Evolutionary conservation across 2,113 vertebrate genomes (phyloP).

Genomic region (Dasyurus viverrinus): DNA sequence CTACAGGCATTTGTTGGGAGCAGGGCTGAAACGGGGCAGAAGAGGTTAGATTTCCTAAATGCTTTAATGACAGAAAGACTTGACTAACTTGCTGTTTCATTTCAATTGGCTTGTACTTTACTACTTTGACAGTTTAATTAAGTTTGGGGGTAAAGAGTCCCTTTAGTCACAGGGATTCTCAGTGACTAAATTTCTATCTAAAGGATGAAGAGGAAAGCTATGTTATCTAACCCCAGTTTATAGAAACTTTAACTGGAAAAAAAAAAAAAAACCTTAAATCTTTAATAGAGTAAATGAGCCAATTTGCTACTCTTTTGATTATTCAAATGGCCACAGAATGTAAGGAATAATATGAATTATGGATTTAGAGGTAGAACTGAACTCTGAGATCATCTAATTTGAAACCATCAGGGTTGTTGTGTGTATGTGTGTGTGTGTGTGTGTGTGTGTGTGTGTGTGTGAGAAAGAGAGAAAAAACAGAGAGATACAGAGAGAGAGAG

Average conservation of each 20-base stretch:
- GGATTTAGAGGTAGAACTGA: not conserved
- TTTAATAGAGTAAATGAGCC: not conserved
- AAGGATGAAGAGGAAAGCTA: not conserved
- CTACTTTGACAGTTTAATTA: not conserved
- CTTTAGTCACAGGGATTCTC: not conserved
- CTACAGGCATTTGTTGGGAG: not conserved
- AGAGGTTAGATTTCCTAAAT: not conserved
- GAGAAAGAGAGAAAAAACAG: no score
- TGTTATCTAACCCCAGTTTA: not conserved
- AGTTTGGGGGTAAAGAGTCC: not conserved
- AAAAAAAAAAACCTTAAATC: not conserved
- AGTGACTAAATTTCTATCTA: not conserved
- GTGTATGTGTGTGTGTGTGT: no score
- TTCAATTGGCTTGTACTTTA: not conserved
- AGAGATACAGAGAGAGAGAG: no score
- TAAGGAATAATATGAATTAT: not conserved
- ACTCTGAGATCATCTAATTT: not conserved
- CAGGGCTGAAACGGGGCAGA: not conserved
- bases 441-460: no score
- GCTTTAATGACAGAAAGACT: not conserved
- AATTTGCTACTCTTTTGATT: not conserved
- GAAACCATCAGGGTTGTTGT: not conserved
- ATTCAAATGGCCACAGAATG: not conserved
- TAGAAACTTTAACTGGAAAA: not conserved
- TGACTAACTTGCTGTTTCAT: not conserved